A percentile compares a stretch with the other conserved stretches of the same genome.
Evolutionary conservation across 2,113 vertebrate genomes (phyloP).

Genomic region (Seriola aureovittata): DNA sequence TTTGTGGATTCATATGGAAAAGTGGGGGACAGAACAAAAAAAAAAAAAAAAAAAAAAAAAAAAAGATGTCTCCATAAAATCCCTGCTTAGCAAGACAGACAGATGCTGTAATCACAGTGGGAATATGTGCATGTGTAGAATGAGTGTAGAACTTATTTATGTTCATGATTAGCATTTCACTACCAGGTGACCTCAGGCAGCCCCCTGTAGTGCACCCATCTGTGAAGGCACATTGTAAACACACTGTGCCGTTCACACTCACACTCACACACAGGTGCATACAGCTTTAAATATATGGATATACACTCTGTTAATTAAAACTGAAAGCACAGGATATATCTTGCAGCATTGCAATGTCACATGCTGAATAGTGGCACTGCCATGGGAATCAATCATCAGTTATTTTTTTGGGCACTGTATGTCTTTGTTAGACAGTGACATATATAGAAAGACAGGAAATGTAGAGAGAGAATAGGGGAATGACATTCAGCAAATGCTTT

Average conservation of each 20-base stretch:
- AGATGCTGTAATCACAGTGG: constrained; percentile 51
- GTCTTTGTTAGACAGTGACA: too few relatives aligned
- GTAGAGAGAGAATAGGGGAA: too few relatives aligned
- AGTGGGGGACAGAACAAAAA: background rate
- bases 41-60: background rate
- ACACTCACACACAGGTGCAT: background rate
- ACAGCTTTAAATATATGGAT: background rate
- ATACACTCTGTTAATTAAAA: background rate
- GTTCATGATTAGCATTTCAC: constrained; percentile 62
- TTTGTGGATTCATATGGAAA: constrained; percentile 16
- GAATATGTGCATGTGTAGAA: constrained; percentile 15
- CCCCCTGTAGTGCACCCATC: constrained; percentile 54
- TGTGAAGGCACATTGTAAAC: constrained; percentile 28
- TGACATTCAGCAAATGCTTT: too few relatives aligned
- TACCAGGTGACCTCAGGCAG: constrained; percentile 58
- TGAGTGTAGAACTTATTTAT: constrained; percentile 42
- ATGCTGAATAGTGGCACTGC: background rate
- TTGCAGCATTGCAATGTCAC: too few relatives aligned
- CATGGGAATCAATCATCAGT: background rate
- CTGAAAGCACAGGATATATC: background rate
- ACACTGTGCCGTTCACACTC: background rate
- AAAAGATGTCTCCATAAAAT: constrained; percentile 5
- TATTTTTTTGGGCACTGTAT: too few relatives aligned
- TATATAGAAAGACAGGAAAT: too few relatives aligned
- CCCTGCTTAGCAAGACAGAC: constrained; percentile 37